A percentile compares a stretch with the other conserved stretches of the same genome.
Evolutionary conservation across 1,140 invertebrate species (phyloP).

Genomic region (Antheraea pernyi): DNA sequence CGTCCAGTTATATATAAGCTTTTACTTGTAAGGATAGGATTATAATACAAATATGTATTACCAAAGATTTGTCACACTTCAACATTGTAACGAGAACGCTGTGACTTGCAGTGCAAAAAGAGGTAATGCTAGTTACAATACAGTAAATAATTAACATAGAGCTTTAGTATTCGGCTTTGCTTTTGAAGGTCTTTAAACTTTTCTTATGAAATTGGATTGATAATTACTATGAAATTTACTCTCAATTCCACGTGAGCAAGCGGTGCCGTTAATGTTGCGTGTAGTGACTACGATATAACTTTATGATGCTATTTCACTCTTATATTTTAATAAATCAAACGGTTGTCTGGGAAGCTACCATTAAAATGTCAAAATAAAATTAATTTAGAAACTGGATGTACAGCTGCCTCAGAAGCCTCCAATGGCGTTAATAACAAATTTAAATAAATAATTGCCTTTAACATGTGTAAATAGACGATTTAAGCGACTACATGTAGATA

Average conservation of each 20-base stretch:
- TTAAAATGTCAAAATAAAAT: background rate
- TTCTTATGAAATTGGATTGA: too few species aligned
- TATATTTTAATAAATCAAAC: constrained; percentile 4
- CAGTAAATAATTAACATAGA: too few species aligned
- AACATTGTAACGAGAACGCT: too few species aligned
- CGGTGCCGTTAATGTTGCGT: too few species aligned
- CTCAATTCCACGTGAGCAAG: background rate
- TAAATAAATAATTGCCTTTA: background rate
- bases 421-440: constrained; percentile 1
- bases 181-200: too few species aligned
- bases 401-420: background rate
- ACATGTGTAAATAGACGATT: background rate
- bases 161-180: too few species aligned
- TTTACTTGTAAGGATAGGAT: too few species aligned
- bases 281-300: background rate
- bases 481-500: background rate
- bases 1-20: too few species aligned
- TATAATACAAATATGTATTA: too few species aligned
- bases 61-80: too few species aligned
- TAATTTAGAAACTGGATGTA: constrained; percentile 1
- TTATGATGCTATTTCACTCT: background rate
- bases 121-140: too few species aligned
- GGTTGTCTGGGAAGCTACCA: background rate
- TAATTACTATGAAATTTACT: background rate
- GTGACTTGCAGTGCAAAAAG: too few species aligned